Conservation (phyloP, 2,888 invertebrate genomes). For the Polymixis lichenea region DNA sequence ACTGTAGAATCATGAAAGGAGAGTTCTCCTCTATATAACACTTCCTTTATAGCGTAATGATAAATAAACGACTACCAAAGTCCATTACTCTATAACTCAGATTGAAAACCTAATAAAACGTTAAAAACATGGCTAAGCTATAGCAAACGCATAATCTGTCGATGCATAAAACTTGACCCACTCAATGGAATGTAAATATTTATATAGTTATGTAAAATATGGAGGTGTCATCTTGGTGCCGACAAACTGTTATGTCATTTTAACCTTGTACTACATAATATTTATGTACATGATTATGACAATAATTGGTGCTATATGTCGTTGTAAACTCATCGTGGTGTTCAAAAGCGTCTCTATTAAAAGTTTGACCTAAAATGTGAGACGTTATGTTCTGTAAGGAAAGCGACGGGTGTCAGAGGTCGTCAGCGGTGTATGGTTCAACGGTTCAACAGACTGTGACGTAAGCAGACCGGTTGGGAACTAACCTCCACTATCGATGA, state of each 20-base stretch:
- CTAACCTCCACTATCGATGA: conserved; percentile 66
- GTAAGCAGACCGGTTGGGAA: conserved; percentile 79
- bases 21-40: not conserved
- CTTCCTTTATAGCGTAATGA: not conserved
- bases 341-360: conserved; percentile 50
- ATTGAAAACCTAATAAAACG: conserved; percentile 35
- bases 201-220: conserved; percentile 70
- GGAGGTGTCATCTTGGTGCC: conserved; percentile 70
- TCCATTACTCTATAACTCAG: not conserved
- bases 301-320: conserved; percentile 60
- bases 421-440: conserved; percentile 77
- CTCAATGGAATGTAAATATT: conserved; percentile 65
- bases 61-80: not conserved
- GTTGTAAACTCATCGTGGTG: conserved; percentile 55
- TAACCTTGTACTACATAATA: conserved; percentile 77
- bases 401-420: conserved; percentile 83
- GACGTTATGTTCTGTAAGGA: conserved; percentile 71
- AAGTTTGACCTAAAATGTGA: conserved; percentile 78
- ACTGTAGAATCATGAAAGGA: not conserved
- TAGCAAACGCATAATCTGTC: conserved; percentile 30
- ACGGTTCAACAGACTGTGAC: conserved; percentile 82
- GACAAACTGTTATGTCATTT: conserved; percentile 69
- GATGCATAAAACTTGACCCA: conserved; percentile 70
- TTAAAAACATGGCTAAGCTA: conserved; percentile 22
- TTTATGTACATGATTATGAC: conserved; percentile 59